These are phyloP conservation scores for Eudyptes chrysolophus DNA, from an alignment of 2,113 vertebrate genomes.

Conservation along the genomic window DNA sequence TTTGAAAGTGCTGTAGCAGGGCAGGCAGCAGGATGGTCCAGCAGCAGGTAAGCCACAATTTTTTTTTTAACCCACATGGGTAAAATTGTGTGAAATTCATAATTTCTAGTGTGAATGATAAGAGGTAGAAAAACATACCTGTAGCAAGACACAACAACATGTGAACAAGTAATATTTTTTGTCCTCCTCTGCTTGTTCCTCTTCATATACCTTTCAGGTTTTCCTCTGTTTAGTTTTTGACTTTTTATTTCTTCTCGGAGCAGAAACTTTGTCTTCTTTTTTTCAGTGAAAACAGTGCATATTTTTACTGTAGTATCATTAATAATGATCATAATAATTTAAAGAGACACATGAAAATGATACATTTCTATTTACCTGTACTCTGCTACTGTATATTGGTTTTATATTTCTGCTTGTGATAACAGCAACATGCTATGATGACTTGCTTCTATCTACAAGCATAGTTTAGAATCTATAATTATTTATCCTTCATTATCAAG, in stretches of 20 bases:
- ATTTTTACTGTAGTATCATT: neutral
- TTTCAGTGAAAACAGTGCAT: neutral
- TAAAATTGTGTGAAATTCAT: neutral
- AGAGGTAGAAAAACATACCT: neutral
- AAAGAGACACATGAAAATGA: neutral
- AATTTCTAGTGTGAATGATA: neutral
- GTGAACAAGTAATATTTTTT: neutral
- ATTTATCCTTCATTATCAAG: neutral
- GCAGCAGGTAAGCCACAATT: accelerated
- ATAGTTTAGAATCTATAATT: neutral
- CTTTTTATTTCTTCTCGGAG: neutral
- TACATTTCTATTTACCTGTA: neutral
- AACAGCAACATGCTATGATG: neutral
- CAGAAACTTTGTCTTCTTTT: neutral
- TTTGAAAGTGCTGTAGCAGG: neutral
- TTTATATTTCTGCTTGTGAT: neutral
- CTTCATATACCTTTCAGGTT: neutral
- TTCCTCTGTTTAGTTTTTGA: neutral
- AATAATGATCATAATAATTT: neutral
- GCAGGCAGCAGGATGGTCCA: accelerated
- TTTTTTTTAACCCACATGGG: accelerated
- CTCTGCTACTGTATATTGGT: neutral
- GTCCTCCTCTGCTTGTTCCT: neutral
- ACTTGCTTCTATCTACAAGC: neutral
- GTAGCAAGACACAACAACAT: accelerated